Evolutionary conservation across 1,140 invertebrate species (phyloP).

Genomic region (Macrobrachium rosenbergii): DNA sequence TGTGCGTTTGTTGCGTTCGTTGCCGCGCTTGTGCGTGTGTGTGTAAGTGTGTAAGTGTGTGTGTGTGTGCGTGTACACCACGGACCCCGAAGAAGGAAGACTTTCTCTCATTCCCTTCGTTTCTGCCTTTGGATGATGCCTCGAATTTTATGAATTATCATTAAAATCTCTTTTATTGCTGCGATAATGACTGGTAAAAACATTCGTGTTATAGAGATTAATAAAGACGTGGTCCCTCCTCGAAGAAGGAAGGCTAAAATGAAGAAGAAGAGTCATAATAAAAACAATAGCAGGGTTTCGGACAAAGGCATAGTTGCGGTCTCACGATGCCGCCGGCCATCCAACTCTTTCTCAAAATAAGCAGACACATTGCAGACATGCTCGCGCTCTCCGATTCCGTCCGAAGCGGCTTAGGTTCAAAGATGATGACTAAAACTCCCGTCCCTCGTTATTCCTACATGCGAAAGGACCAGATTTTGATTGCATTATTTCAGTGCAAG

Average conservation of each 20-base stretch:
- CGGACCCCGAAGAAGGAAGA: constrained; percentile 7
- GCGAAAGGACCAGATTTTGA: too few relatives aligned
- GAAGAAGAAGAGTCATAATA: not conserved
- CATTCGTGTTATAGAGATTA: not conserved
- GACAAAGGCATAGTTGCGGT: constrained; percentile 52
- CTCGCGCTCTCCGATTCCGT: constrained; percentile 2
- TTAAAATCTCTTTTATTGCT: not conserved
- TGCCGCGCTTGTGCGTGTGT: constrained; percentile 23
- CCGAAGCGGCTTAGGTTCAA: too few relatives aligned
- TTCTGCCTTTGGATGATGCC: not conserved
- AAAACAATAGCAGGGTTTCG: constrained; percentile 18
- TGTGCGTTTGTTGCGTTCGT: constrained; percentile 6
- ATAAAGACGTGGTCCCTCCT: not conserved
- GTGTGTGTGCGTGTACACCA: constrained; percentile 26
- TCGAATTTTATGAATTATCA: not conserved
- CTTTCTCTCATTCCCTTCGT: constrained; percentile 3
- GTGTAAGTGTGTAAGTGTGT: constrained; percentile 18
- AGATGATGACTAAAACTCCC: too few relatives aligned
- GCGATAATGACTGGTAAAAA: not conserved
- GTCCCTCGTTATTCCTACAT: not conserved
- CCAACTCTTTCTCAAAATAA: constrained; percentile 59
- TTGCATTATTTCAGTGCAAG: too few relatives aligned
- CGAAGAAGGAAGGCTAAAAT: not conserved
- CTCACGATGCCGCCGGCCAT: constrained; percentile 51
- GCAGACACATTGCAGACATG: constrained; percentile 41